Evolutionary conservation across 2,797 vertebrate species (phyloP).

Genomic region (Myotis daubentonii): DNA sequence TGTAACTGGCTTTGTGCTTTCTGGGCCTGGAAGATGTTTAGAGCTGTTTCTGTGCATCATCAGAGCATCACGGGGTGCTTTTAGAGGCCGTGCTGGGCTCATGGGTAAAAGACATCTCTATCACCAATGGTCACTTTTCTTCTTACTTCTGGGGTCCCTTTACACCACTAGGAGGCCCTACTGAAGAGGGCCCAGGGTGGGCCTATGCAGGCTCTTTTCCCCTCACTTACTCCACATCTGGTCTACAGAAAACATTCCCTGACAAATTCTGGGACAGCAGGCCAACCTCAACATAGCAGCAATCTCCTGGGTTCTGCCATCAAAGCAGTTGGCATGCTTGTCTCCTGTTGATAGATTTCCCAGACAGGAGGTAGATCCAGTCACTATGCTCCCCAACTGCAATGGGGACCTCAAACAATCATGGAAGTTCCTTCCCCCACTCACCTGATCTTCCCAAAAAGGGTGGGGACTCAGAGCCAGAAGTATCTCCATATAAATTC

Average conservation of each 20-base stretch:
- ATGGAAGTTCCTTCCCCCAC: not conserved
- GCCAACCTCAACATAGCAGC: not conserved
- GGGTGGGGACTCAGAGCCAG: not conserved
- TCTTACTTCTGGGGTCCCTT: not conserved
- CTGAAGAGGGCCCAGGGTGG: not conserved
- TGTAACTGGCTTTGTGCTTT: not conserved
- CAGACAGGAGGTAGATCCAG: not conserved
- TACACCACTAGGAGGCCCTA: not conserved
- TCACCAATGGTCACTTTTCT: not conserved
- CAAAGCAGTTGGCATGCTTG: not conserved
- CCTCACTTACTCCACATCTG: not conserved
- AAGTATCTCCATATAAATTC: not conserved
- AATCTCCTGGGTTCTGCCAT: not conserved
- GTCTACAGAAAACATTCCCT: slow-evolving; percentile 25
- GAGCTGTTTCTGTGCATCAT: not conserved
- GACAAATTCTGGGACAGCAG: not conserved
- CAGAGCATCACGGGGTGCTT: not conserved
- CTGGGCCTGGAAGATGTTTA: not conserved
- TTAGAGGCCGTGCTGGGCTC: not conserved
- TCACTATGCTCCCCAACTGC: not conserved
- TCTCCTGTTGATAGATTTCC: not conserved
- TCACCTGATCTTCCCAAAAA: not conserved
- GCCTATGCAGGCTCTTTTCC: not conserved
- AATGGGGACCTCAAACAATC: not conserved
- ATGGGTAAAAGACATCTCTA: not conserved